Base-by-base conservation (phyloP, 2,888 invertebrate species). In the Lymantria monacha region DNA sequence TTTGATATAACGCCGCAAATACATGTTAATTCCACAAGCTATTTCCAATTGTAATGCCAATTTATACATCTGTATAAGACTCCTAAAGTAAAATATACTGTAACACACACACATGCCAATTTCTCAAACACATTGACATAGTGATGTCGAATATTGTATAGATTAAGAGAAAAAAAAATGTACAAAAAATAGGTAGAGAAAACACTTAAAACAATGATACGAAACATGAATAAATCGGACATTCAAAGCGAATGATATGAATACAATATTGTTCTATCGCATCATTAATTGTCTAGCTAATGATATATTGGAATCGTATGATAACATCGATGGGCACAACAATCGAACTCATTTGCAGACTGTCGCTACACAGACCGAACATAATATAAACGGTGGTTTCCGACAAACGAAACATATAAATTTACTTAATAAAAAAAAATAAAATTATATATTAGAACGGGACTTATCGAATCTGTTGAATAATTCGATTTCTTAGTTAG, bases 221-320 rank as follows among this genome's bases (percentile, higher is more conserved):
- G 66, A 67, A 73, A 75, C 59, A 75, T 74, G 76, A 73, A 79
- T 68, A 65, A 79, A 75, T 80, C 80, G 80, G 70, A 87, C 89
- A 91, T 82, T 83, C 80, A 89, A 90, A 89, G 89, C 89, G 76
- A 76, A 83, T 86, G 85, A 79, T 72, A 84, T 86, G 84, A 74
- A 64, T 59, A 55, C 52, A 14, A 64, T 66, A 69, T 63, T 55
- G 49, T 66, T 59, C 63, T 55, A 55, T 63, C 55, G 58, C 58
- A 62, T 59, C 43, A 55, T 57, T 54, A 49, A 56, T 57, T 52
- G 38, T 56, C 56, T 62, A 54, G 52, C 55, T 63, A 66, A 64
- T 64, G 61, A 69, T 60, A 66, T 62, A 62, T 63, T 70, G 62
- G 67, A 73, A 69, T 81, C 63, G 72, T 78, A 83, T 87, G 88